phyloP scores from a whole-genome alignment of 2,888 invertebrate genomes.

The Cataglyphis albicans region DNA sequence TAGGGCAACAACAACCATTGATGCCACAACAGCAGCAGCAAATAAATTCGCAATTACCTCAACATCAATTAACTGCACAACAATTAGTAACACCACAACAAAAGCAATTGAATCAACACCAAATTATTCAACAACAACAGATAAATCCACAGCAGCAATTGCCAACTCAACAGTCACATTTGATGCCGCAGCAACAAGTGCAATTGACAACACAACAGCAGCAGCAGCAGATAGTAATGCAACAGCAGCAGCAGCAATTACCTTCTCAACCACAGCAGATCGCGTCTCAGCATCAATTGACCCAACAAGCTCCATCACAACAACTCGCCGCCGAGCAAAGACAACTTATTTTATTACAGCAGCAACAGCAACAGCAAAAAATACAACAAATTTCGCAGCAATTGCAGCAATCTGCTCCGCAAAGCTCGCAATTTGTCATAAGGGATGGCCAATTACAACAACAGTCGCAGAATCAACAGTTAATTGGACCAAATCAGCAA shows the following conservation, averaged over 20 bases:
- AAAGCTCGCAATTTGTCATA: conserved; percentile 84
- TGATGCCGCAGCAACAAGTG: conserved; percentile 76
- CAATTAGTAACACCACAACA: conserved; percentile 82
- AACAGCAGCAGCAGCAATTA: conserved; percentile 77
- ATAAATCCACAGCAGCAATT: conserved; percentile 86
- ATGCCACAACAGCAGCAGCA: conserved; percentile 84
- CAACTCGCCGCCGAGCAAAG: conserved; percentile 83
- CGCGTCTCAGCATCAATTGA: conserved; percentile 72
- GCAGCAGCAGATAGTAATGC: conserved; percentile 77
- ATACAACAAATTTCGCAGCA: conserved; percentile 86
- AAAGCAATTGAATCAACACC: conserved; percentile 81
- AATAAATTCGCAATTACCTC: conserved; percentile 80
- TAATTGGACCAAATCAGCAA: conserved; percentile 83
- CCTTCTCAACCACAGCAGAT: conserved; percentile 75
- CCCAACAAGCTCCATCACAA: conserved; percentile 79
- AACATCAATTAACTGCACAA: conserved; percentile 80
- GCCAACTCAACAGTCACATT: conserved; percentile 77
- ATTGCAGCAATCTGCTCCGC: conserved; percentile 84
- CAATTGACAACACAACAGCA: conserved; percentile 84
- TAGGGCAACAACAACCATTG: conserved; percentile 72
- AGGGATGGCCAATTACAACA: conserved; percentile 85
- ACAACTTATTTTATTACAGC: conserved; percentile 87
- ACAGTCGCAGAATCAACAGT: conserved; percentile 84
- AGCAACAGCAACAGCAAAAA: conserved; percentile 87
- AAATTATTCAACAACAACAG: conserved; percentile 83